phyloP scores from a whole-genome alignment of 1,140 invertebrate genomes.

The Sipha flava region DNA sequence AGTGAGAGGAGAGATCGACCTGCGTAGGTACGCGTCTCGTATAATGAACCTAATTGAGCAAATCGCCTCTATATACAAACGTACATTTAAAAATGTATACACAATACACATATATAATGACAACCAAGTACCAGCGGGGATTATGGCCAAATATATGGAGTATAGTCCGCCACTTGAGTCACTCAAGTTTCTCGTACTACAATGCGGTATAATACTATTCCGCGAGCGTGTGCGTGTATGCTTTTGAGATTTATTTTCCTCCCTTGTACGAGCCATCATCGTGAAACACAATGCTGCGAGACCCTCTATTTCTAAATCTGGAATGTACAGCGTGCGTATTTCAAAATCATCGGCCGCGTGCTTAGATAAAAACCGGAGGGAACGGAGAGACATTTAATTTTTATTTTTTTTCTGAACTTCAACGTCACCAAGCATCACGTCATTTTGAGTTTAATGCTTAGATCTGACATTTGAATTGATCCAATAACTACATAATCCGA shows the following conservation, averaged over 20 bases:
- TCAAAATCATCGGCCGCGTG: background rate
- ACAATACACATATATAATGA: background rate
- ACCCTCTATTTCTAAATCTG: background rate
- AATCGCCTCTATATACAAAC: background rate
- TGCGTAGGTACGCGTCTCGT: background rate
- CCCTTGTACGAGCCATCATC: background rate
- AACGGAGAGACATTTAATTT: background rate
- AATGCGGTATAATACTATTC: background rate
- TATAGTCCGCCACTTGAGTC: background rate
- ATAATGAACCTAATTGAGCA: conserved; percentile 28
- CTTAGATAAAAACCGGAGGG: background rate
- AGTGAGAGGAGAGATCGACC: too few species aligned
- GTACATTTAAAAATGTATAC: background rate
- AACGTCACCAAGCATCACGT: background rate
- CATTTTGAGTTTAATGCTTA: background rate
- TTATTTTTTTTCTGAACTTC: background rate
- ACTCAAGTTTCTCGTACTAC: background rate
- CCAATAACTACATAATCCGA: background rate
- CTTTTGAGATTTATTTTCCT: conserved; percentile 19
- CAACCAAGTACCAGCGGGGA: background rate
- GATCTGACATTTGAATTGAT: conserved; percentile 12
- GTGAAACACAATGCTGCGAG: background rate
- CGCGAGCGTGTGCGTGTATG: background rate
- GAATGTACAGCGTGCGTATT: background rate
- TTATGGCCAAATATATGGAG: background rate